Percentiles rank a stretch among this genome's conserved stretches.
Evolutionary conservation across 2,888 invertebrate species (phyloP).

Genomic region (Trypoxylon attenuatum): DNA sequence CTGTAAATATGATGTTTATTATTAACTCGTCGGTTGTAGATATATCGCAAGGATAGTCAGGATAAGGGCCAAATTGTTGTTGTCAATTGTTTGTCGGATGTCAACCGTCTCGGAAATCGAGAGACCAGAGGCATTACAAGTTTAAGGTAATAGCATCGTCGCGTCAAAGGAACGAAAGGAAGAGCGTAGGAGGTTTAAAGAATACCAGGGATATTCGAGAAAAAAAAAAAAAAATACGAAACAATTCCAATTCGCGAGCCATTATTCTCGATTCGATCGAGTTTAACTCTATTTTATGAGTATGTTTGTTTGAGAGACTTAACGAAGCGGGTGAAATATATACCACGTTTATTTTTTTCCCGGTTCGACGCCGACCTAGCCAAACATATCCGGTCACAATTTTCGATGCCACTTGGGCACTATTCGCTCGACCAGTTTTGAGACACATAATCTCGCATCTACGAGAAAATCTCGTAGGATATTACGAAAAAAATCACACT

Average conservation of each 20-base stretch:
- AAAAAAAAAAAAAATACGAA: no score
- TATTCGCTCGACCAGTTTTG: slow-evolving; percentile 17
- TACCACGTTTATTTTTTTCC: slow-evolving; percentile 3
- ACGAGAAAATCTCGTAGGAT: neutral
- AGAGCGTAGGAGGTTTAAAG: neutral
- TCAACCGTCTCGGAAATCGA: slow-evolving; percentile 21
- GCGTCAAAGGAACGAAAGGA: neutral
- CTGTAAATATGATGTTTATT: slow-evolving; percentile 37
- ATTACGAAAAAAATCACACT: slow-evolving; percentile 5
- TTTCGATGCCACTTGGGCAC: slow-evolving; percentile 20
- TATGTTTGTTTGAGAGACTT: neutral
- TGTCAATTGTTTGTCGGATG: slow-evolving; percentile 55
- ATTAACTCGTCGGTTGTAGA: slow-evolving; percentile 29
- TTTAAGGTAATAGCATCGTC: neutral
- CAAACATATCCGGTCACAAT: neutral
- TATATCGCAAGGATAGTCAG: slow-evolving; percentile 12
- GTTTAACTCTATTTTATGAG: neutral
- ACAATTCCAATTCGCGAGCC: neutral
- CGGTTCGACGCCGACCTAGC: neutral
- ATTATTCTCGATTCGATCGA: slow-evolving; percentile 5
- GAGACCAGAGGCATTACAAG: no score
- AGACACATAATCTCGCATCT: neutral
- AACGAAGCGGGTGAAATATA: slow-evolving; percentile 5
- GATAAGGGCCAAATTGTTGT: slow-evolving; percentile 45
- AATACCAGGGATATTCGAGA: no score